These are phyloP conservation scores for Anabacerthia variegaticeps DNA, from an alignment of 2,797 vertebrate genomes.

Conservation along the genomic window DNA sequence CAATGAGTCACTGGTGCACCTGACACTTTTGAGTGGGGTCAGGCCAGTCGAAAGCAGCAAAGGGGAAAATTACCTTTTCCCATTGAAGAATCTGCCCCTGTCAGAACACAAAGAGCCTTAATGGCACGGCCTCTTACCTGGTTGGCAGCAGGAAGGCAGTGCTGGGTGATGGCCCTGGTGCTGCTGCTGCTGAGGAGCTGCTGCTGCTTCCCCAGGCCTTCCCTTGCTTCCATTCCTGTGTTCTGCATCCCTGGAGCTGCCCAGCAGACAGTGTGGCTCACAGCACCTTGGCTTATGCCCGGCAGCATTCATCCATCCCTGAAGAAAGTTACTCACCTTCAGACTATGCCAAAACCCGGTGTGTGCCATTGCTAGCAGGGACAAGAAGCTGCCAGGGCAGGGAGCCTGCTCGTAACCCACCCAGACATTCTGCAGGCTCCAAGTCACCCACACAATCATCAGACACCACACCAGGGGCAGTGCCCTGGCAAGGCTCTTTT, in stretches of 20 bases:
- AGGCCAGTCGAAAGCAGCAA: neutral
- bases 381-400: neutral
- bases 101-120: neutral
- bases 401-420: neutral
- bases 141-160: neutral
- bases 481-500: no score
- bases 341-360: accelerated
- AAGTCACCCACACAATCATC: accelerated
- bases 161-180: neutral
- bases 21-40: neutral
- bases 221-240: neutral
- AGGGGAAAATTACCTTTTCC: neutral
- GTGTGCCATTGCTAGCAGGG: accelerated
- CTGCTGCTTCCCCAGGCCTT: neutral
- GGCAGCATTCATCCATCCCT: neutral
- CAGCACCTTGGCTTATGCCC: accelerated
- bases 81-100: neutral
- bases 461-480: accelerated
- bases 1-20: neutral
- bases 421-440: neutral
- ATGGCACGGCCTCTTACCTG: accelerated
- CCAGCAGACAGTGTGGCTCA: neutral
- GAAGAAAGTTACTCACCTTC: accelerated
- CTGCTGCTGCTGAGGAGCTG: neutral
- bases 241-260: accelerated